Base-by-base conservation (phyloP, 2,113 vertebrate genomes). In the Scomber colias region DNA sequence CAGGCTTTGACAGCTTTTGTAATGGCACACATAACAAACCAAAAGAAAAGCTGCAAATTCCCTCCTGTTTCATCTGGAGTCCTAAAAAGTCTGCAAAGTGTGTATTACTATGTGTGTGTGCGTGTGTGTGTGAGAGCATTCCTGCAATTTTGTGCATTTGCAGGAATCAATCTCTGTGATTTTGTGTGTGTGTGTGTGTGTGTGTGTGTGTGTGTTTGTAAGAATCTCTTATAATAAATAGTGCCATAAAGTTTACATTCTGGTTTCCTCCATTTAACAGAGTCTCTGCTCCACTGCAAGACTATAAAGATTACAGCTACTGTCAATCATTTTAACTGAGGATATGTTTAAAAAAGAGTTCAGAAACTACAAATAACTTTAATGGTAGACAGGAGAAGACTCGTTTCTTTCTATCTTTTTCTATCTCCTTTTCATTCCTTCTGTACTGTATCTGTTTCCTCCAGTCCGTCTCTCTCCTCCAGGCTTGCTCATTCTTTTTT, bases 211-310 rank as follows among this genome's bases (percentile, higher is more conserved):
- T 44, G 2, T 27, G 13, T 50, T 54, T 71, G 51, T 45, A 14
- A 56, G 4, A 62, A 9, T 76, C 51, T 76, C 51, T 85, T 4
- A 57, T 54, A 53, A 75, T 83, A 64, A 84, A 92, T 68, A 54
- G 40, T 9, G 21, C 72, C n/a, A 49, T 92, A 81, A 90, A 89
- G 65, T 84, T 88, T 79, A 81, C 70, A 85, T 78, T 75, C 70
- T 44, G 51, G 51, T 73, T 66, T 65, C 66, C 54, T 68, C 14
- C 49, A 30, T 78, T 80, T 80, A 79, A 64, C 65, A 80, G 64
- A 72, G 74, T 71, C 75, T 69, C 45, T 57, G 71, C 24, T 7
- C 40, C 65, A 17, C 50, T 59, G 75, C 46, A n/a, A 63, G 60
- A 27, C 75, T 16, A 27, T 89, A 84, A 90, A 89, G 68, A 80